Evolutionary conservation across 1,140 invertebrate genomes (phyloP), one percentile per base, ranked within the genome.

Genomic region (Tribolium madens): DNA sequence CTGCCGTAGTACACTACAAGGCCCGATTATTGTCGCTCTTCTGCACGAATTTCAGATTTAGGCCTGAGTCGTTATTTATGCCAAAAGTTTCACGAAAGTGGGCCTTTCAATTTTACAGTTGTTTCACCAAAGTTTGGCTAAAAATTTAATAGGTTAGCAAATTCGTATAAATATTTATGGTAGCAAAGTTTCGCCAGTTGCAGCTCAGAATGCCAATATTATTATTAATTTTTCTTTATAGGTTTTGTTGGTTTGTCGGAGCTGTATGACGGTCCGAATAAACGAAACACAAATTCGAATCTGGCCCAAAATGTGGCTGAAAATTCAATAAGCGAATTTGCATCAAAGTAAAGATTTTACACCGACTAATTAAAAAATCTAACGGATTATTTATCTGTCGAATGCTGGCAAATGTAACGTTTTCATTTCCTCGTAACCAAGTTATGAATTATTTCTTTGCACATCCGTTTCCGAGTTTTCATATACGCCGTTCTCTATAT

Each of bases 81-180:
- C 57, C 52, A 15, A 78, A 74, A 78, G 46, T 31, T 78, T 78
- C 68, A 50, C 17, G 46, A 76, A 71, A 53, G 21, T 53, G 68
- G 64, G 31, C 76, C 76, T 74, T 74, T 78, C 72, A 74, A 78
- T 78, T 78, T 74, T 74, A 78, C 72, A 78, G 57, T 78, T 78
- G 76, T 78, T 74, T 69, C 57, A 18, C 26, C 52, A 46, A 78
- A 50, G 46, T 69, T 71, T 36, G 26, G 7, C 70, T 72, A 72
- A 72, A 72, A 72, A 72, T 72, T 72, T 72, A 72, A 72, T 72
- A 72, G 70, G 42, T 64, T 64, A 50, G 50, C 70, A 50, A 72
- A 48, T 52, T 52, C 69, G 42, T 72, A 72, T 72, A 72, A 72
- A 72, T 72, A 72, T 72, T 72, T 72, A 52, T 50, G 57, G 57